Base-by-base conservation (phyloP, 2,888 invertebrate species). In the Drosophila aldrichi region DNA sequence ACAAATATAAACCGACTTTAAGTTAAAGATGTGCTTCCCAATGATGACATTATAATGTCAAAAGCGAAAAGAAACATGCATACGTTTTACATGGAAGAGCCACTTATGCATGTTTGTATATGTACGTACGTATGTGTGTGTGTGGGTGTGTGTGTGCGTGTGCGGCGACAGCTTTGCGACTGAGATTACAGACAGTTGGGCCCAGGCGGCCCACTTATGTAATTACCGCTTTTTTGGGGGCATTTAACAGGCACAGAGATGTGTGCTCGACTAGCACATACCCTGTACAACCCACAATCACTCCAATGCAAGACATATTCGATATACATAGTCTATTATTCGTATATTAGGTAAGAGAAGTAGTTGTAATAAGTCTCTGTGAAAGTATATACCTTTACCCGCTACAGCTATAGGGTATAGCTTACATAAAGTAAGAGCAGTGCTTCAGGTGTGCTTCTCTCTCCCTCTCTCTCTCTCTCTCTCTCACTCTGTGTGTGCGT, bases 151-250 rank as follows among this genome's bases (percentile, higher is more conserved):
- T 57, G 38, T 32, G 46, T 34, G 29, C 43, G 55, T 65, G 32
- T 69, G 44, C 32, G 54, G 16, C 32, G 44, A 34, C 68, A 56
- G 54, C 57, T 25, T 38, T 43, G 49, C 55, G 55, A 51, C 76
- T 60, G 67, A 62, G 74, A 67, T 78, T 78, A 70, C 65, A 55
- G 65, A 68, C 72, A 73, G 65, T 49, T 41, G 54, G 79, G 60
- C 77, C 60, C 68, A 60, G 70, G 51, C 73, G 49, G 61, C 49
- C 32, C 76, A 76, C 80, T 79, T 72, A 76, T 72, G 61, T 77
- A 78, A 77, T 77, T 79, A 78, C 75, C 79, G 44, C 60, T 71
- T 62, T 70, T 62, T 70, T 54, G 61, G 44, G 57, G 48, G 49
- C 69, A 64, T 72, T 66, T 73, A 69, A 56, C 52, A 52, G 43